Evolutionary conservation across 2,113 vertebrate species (phyloP), one percentile per base, ranked within the genome.

Genomic region (Lichenostomus cassidix): DNA sequence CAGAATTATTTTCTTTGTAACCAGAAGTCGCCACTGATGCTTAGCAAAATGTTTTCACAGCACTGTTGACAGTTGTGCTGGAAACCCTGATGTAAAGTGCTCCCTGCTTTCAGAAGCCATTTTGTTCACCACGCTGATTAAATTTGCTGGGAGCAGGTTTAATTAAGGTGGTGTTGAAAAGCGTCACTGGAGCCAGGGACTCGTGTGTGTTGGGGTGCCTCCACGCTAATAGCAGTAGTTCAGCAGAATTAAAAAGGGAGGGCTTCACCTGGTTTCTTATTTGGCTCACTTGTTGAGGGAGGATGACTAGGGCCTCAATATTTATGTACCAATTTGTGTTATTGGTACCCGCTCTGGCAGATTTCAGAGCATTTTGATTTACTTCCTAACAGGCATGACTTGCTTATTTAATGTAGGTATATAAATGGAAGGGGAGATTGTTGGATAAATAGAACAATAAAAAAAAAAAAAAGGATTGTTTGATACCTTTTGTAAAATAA

Each of bases 151-250:
- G 81, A 89, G 94, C 75, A 83, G 68, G 89, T 92, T 96, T 96
- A 96, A 97, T 96, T 97, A 93, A 96, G 93, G 75, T 93, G 87
- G 82, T 92, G 91, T 62, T 92, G 92, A 95, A 96, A 95, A 89
- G 46, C 0, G 0, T 74, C 46, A 33, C 77, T 87, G 0, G 14
- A 96, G 77, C 81, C 79, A 94, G 89, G 60, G 58, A 9, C 49
- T 89, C 1, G 0, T 14, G 23, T 74, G 25, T 69, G 74, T 58
- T 73, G 89, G 71, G 83, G 63, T 69, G 78, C 44, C 82, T 73
- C 47, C 14, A 29, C 50, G 71, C 78, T 85, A 75, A 75, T 60
- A 82, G 53, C 74, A 71, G 4, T 35, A 81, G 88, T 92, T 88
- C 63, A 62, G 55, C 0, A 0, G 82, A 86, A 96, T 94, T 96